Evolutionary conservation across 92 coral and sea anemone species (phyloP).

Genomic region (Scolanthus callimorphus): DNA sequence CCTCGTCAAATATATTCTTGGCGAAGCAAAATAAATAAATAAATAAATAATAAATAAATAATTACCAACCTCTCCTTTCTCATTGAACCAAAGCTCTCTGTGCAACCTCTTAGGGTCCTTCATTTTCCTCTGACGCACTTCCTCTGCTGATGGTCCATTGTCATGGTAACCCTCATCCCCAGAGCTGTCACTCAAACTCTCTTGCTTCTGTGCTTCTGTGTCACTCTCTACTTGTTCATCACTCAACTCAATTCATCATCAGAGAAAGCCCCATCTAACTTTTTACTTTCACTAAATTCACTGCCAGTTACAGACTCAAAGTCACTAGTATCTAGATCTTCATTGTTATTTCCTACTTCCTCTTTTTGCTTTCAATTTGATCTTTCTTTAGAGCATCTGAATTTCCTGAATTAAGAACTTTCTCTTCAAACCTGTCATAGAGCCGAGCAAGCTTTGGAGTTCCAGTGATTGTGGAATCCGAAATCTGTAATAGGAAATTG

Average conservation of each 20-base stretch:
- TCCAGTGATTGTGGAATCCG: slow-evolving; percentile 34
- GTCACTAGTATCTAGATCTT: slow-evolving; percentile 23
- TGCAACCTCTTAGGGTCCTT: slow-evolving; percentile 69
- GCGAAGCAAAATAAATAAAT: too few species aligned
- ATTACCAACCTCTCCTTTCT: slow-evolving; percentile 90
- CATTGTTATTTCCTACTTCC: slow-evolving; percentile 1
- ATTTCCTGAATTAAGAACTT: slow-evolving; percentile 7
- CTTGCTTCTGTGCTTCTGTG: slow-evolving; percentile 28
- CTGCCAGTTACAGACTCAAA: neutral
- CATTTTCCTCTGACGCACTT: slow-evolving; percentile 47
- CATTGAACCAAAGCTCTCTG: slow-evolving; percentile 97
- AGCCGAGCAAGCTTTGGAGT: slow-evolving; percentile 37
- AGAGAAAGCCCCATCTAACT: slow-evolving; percentile 1
- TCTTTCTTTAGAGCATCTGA: slow-evolving; percentile 3
- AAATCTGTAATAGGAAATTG: too few species aligned
- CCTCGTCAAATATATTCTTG: too few species aligned
- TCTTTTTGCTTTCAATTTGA: too few species aligned
- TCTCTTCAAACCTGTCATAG: slow-evolving; percentile 44
- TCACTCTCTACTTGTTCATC: slow-evolving; percentile 48
- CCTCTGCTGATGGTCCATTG: slow-evolving; percentile 29
- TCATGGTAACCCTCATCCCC: slow-evolving; percentile 31
- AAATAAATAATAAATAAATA: too few species aligned
- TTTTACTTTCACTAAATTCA: neutral
- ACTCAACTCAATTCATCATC: slow-evolving; percentile 21
- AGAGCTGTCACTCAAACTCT: slow-evolving; percentile 28